Conservation (phyloP, 2,888 invertebrate species). For the Erannis defoliaria region DNA sequence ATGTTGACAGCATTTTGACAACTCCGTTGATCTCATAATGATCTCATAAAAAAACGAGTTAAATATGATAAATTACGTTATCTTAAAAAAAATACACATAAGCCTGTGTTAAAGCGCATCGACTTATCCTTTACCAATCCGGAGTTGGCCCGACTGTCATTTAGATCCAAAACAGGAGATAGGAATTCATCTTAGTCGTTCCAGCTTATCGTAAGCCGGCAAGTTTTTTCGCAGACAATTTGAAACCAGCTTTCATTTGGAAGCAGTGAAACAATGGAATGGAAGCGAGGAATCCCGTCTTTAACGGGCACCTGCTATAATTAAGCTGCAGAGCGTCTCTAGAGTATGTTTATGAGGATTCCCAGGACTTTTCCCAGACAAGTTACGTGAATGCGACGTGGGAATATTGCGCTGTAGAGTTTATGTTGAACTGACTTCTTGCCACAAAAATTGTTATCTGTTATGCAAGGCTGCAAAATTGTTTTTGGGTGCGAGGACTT, state of each 20-base stretch:
- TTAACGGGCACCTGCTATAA: slow-evolving; percentile 45
- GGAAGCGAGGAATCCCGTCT: slow-evolving; percentile 34
- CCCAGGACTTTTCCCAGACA: slow-evolving; percentile 41
- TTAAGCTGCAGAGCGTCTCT: slow-evolving; percentile 39
- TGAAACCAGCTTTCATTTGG: slow-evolving; percentile 26
- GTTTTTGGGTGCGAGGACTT: no score
- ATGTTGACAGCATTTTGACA: no score
- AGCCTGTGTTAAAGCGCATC: not conserved
- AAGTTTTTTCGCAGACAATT: slow-evolving; percentile 29
- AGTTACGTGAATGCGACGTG: slow-evolving; percentile 37
- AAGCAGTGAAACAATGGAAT: slow-evolving; percentile 39
- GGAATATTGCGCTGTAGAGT: slow-evolving; percentile 42
- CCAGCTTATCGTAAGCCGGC: slow-evolving; percentile 11
- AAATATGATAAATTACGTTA: no score
- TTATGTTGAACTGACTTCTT: slow-evolving; percentile 34
- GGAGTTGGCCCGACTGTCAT: not conserved
- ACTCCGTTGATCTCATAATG: no score
- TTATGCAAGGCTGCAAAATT: no score
- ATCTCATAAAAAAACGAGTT: no score
- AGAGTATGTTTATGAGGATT: slow-evolving; percentile 45
- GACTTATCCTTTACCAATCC: slow-evolving; percentile 8
- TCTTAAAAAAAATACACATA: no score
- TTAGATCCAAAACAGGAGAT: slow-evolving; percentile 20
- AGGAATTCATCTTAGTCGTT: slow-evolving; percentile 14
- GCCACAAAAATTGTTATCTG: no score